These are phyloP conservation scores for Cephus nigrinus DNA, from an alignment of 2,888 invertebrate species.

Conservation along the genomic window DNA sequence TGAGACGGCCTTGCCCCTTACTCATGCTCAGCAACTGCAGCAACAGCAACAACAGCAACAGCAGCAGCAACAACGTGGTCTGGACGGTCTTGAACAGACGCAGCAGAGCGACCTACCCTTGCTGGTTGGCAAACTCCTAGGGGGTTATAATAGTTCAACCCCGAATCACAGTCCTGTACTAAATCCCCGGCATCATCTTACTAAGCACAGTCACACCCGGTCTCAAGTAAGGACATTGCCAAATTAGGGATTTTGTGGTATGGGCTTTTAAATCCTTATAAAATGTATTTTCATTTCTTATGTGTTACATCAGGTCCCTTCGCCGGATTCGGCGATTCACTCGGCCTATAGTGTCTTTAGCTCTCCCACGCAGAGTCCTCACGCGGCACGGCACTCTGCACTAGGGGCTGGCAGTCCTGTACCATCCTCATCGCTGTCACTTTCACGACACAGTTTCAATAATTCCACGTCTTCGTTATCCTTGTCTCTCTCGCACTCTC, in stretches of 20 bases:
- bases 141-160: constrained; percentile 74
- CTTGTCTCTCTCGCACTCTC: constrained; percentile 79
- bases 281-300: background rate
- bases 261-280: background rate
- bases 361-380: constrained; percentile 88
- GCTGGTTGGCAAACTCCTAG: constrained; percentile 73
- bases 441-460: constrained; percentile 64
- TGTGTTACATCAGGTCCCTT: constrained; percentile 68
- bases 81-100: constrained; percentile 52
- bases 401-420: constrained; percentile 63
- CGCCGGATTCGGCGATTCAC: constrained; percentile 90
- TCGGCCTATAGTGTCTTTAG: constrained; percentile 86
- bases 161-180: constrained; percentile 75
- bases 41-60: constrained; percentile 41
- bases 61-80: constrained; percentile 48
- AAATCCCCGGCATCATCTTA: constrained; percentile 64
- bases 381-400: constrained; percentile 83
- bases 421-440: constrained; percentile 61
- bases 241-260: background rate
- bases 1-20: constrained; percentile 50
- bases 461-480: constrained; percentile 66
- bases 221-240: constrained; percentile 50
- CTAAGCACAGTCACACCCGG: constrained; percentile 63
- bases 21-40: constrained; percentile 55
- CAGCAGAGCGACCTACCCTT: constrained; percentile 67